These are phyloP conservation scores for Peribatodes rhomboidaria DNA, from an alignment of 2,888 invertebrate species.

Conservation along the genomic window DNA sequence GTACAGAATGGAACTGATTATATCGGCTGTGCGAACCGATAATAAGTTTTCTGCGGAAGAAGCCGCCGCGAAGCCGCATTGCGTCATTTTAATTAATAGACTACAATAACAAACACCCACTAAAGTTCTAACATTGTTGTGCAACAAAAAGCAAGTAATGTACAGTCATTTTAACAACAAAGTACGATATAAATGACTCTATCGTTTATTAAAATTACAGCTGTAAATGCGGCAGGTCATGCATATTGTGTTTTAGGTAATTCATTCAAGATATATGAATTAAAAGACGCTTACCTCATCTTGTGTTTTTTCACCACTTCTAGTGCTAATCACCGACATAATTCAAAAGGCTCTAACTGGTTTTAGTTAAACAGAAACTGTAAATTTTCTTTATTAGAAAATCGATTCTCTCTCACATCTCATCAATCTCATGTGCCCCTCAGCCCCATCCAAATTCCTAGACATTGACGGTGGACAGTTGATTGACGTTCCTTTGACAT, in stretches of 20 bases:
- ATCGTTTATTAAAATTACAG: neutral
- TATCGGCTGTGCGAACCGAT: neutral
- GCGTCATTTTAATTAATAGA: constrained; percentile 54
- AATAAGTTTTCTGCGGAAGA: neutral
- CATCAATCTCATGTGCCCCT: neutral
- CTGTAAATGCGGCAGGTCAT: neutral
- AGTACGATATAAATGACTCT: neutral
- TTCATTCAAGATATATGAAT: constrained; percentile 6
- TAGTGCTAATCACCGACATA: constrained; percentile 72
- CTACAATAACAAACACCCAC: constrained; percentile 11
- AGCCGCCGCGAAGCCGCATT: constrained; percentile 51
- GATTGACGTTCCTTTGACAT: neutral
- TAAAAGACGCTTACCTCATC: constrained; percentile 87
- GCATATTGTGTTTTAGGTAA: neutral
- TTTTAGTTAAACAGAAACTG: neutral
- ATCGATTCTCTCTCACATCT: neutral
- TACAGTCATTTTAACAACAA: constrained; percentile 6
- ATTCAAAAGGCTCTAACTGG: neutral
- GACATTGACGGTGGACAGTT: neutral
- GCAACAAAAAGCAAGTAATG: neutral
- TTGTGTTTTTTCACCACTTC: constrained; percentile 85
- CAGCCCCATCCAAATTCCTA: neutral
- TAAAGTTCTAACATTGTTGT: constrained; percentile 1
- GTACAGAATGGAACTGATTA: constrained; percentile 18
- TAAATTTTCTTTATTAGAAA: neutral